Conservation (phyloP, 1,140 invertebrate species). For the Agraylea sexmaculata region DNA sequence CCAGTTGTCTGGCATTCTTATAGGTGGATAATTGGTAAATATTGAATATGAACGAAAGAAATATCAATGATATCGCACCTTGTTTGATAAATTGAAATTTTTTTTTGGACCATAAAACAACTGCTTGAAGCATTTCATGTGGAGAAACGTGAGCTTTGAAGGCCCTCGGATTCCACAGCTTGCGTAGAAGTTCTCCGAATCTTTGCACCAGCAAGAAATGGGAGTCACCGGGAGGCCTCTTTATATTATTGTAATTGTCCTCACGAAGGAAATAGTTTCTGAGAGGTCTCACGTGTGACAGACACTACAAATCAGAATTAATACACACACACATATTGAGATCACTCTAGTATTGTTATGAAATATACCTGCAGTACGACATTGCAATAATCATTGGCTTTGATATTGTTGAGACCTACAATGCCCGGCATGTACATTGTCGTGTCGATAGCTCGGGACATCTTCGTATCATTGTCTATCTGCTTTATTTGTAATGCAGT, state of each 20-base stretch:
- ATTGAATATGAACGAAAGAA: too few relatives aligned
- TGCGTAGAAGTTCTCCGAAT: slow-evolving; percentile 94
- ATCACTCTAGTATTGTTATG: background rate
- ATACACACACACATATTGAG: background rate
- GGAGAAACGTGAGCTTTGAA: slow-evolving; percentile 99
- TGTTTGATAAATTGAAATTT: slow-evolving; percentile 97
- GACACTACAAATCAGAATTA: slow-evolving; percentile 48
- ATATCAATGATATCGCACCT: slow-evolving; percentile 37
- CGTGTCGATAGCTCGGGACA: slow-evolving; percentile 92
- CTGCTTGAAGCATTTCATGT: slow-evolving; percentile 99
- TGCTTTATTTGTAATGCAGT: slow-evolving; percentile 65
- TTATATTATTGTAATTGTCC: slow-evolving; percentile 81
- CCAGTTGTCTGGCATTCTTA: too few relatives aligned
- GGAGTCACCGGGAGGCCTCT: slow-evolving; percentile 85
- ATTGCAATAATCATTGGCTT: slow-evolving; percentile 99
- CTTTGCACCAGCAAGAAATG: slow-evolving; percentile 85
- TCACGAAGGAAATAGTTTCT: slow-evolving; percentile 92
- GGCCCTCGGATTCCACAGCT: slow-evolving; percentile 98
- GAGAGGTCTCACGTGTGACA: slow-evolving; percentile 89
- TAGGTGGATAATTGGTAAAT: too few relatives aligned
- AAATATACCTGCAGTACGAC: slow-evolving; percentile 80
- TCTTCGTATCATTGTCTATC: slow-evolving; percentile 73
- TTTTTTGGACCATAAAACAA: slow-evolving; percentile 96
- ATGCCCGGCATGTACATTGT: slow-evolving; percentile 94
- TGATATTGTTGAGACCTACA: slow-evolving; percentile 97